Evolutionary conservation across 2,113 vertebrate species (phyloP).

Genomic region (Mungos mungo): DNA sequence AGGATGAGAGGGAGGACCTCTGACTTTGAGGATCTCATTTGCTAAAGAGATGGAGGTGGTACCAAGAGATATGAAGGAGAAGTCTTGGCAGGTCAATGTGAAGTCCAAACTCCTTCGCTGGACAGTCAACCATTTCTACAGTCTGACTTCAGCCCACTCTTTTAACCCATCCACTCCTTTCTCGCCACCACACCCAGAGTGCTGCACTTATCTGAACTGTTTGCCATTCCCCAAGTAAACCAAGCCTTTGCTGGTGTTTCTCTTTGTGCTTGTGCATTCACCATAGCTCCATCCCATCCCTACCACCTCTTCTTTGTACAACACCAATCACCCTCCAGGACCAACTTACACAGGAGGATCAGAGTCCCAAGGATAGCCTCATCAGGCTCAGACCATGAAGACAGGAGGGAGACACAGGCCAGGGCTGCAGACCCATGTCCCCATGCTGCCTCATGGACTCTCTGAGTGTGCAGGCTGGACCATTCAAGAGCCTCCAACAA

Average conservation of each 20-base stretch:
- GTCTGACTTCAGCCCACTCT: neutral
- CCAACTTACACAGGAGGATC: neutral
- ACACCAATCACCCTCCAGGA: neutral
- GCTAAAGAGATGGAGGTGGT: neutral
- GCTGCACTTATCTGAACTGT: neutral
- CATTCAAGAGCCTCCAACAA: no score
- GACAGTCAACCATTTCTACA: neutral
- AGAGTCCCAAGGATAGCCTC: neutral
- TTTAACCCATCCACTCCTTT: rapidly evolving
- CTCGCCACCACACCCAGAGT: neutral
- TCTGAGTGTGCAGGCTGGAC: neutral
- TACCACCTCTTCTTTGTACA: neutral
- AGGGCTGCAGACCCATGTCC: neutral
- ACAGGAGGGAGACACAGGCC: neutral
- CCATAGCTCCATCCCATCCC: rapidly evolving
- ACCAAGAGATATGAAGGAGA: neutral
- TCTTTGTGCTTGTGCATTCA: neutral
- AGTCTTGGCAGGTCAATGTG: neutral
- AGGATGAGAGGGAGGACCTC: neutral
- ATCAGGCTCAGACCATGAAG: neutral
- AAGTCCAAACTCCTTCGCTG: neutral
- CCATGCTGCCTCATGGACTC: neutral
- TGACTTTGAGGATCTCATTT: neutral
- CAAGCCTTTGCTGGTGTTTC: rapidly evolving
- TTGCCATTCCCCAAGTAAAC: neutral